These are phyloP conservation scores for Bathynomus jamesi DNA, from an alignment of 1,140 invertebrate genomes.

Conservation along the genomic window DNA sequence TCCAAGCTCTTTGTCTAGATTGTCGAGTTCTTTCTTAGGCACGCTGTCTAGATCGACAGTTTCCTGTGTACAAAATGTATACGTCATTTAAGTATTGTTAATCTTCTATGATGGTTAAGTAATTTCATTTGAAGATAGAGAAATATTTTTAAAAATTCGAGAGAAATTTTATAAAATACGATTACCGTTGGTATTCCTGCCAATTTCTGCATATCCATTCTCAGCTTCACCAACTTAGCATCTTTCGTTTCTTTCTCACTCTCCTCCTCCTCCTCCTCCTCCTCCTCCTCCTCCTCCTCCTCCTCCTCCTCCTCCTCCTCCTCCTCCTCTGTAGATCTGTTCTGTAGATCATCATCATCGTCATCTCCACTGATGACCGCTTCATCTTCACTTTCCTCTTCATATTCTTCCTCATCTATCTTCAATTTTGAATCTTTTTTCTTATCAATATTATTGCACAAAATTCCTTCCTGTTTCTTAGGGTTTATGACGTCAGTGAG, in stretches of 20 bases:
- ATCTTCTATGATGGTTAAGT: not conserved
- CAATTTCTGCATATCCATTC: not conserved
- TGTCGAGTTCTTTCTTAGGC: not conserved
- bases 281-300: not conserved
- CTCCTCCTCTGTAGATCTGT: not conserved
- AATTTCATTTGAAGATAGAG: not conserved
- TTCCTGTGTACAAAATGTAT: not conserved
- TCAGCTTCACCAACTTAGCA: not conserved
- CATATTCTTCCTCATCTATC: not conserved
- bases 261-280: not conserved
- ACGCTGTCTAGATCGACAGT: not conserved
- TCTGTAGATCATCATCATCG: too few species aligned
- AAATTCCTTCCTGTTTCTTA: not conserved
- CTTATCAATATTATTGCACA: not conserved
- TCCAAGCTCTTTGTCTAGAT: not conserved
- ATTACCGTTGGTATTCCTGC: not conserved
- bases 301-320: not conserved
- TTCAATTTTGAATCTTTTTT: not conserved
- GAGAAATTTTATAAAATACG: not conserved
- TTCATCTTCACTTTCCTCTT: not conserved
- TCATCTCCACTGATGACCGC: too few species aligned
- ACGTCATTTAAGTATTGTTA: not conserved
- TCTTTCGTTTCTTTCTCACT: not conserved
- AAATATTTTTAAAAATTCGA: not conserved
- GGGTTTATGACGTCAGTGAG: not conserved